phyloP scores from a whole-genome alignment of 2,888 invertebrate genomes.

The Blera fallax region DNA sequence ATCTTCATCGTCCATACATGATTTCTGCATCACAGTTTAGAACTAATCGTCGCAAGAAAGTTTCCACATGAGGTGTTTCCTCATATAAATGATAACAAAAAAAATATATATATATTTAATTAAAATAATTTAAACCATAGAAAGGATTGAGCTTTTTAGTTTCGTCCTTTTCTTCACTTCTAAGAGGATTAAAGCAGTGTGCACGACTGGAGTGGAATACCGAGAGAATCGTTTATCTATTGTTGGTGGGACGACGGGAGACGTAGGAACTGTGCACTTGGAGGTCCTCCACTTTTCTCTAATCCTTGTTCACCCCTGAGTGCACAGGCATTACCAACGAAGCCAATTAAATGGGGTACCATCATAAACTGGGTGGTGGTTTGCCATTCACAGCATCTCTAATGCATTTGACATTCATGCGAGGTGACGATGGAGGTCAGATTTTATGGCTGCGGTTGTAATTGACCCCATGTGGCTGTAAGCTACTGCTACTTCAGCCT shows the following conservation, averaged over 20 bases:
- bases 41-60: slow-evolving; percentile 40
- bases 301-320: slow-evolving; percentile 24
- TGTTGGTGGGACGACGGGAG: not conserved
- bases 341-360: slow-evolving; percentile 65
- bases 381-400: slow-evolving; percentile 37
- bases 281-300: slow-evolving; percentile 39
- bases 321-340: slow-evolving; percentile 34
- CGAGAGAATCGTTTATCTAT: slow-evolving; percentile 44
- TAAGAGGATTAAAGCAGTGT: slow-evolving; percentile 68
- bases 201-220: slow-evolving; percentile 25
- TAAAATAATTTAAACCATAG: slow-evolving; percentile 63
- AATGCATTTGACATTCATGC: slow-evolving; percentile 56
- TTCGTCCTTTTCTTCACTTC: slow-evolving; percentile 20
- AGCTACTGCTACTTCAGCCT: not conserved
- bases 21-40: slow-evolving; percentile 64
- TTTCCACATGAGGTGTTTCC: slow-evolving; percentile 16
- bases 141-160: slow-evolving; percentile 48
- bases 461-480: slow-evolving; percentile 55
- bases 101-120: slow-evolving; percentile 51
- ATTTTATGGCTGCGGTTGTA: slow-evolving; percentile 59
- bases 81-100: not conserved
- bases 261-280: slow-evolving; percentile 63
- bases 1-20: slow-evolving; percentile 74
- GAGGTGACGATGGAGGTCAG: slow-evolving; percentile 52
- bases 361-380: slow-evolving; percentile 49